phyloP scores from a whole-genome alignment of 2,888 invertebrate genomes.

The Plagodis dolabraria region DNA sequence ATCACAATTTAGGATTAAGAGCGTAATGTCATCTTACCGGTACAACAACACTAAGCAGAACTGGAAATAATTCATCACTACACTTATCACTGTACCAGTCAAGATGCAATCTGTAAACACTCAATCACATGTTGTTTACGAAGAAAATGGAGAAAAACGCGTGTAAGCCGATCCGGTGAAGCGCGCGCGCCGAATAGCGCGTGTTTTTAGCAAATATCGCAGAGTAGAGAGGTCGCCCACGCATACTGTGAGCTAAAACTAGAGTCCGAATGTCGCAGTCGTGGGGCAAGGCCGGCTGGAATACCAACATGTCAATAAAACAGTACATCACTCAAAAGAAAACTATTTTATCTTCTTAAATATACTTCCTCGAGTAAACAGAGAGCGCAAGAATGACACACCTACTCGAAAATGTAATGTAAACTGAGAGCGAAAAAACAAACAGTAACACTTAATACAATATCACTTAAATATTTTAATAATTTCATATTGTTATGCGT shows the following conservation, averaged over 20 bases:
- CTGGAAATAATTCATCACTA: slow-evolving; percentile 71
- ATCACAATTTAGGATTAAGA: slow-evolving; percentile 1
- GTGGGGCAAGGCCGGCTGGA: slow-evolving; percentile 79
- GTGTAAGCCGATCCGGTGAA: slow-evolving; percentile 69
- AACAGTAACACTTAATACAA: no score
- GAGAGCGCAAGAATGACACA: no score
- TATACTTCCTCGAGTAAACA: no score
- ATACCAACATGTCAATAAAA: slow-evolving; percentile 38
- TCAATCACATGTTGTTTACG: slow-evolving; percentile 39
- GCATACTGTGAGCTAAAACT: slow-evolving; percentile 71
- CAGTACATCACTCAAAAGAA: slow-evolving; percentile 16
- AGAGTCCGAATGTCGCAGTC: slow-evolving; percentile 73
- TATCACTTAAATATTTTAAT: no score
- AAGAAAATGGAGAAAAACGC: slow-evolving; percentile 46
- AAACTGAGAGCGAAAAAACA: no score
- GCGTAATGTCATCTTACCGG: slow-evolving; percentile 56
- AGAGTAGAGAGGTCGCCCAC: slow-evolving; percentile 75
- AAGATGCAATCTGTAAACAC: slow-evolving; percentile 6
- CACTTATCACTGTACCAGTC: slow-evolving; percentile 31
- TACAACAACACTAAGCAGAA: slow-evolving; percentile 70
- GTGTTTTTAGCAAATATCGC: slow-evolving; percentile 73
- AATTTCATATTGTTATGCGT: no score
- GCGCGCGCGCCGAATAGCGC: slow-evolving; percentile 54
- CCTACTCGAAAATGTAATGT: no score
- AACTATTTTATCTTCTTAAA: neutral